phyloP scores from a whole-genome alignment of 2,113 vertebrate species.

The Monopterus albus region DNA sequence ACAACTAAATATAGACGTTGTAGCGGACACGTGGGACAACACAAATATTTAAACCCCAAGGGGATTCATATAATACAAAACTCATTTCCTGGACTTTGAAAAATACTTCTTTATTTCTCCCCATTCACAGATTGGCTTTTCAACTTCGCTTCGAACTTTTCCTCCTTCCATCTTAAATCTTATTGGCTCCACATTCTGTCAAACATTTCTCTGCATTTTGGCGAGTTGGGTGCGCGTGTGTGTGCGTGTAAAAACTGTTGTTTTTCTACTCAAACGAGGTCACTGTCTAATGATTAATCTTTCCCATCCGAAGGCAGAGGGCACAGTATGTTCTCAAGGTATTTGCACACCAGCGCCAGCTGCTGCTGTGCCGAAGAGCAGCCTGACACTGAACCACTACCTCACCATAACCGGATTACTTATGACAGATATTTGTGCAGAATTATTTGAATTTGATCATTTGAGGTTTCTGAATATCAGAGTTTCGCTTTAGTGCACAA shows the following conservation, averaged over 20 bases:
- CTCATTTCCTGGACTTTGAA: too few relatives aligned
- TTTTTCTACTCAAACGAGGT: slow-evolving; percentile 21
- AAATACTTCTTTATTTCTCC: too few relatives aligned
- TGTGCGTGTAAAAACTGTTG: not conserved
- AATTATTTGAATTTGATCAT: too few relatives aligned
- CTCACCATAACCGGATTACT: too few relatives aligned
- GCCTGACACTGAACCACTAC: not conserved
- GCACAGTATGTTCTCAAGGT: not conserved
- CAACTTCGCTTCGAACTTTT: too few relatives aligned
- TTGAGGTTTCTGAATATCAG: not conserved
- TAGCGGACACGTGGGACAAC: slow-evolving; percentile 7
- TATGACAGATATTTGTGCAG: too few relatives aligned
- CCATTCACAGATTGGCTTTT: too few relatives aligned
- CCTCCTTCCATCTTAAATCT: not conserved
- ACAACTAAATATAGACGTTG: slow-evolving; percentile 79
- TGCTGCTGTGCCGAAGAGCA: slow-evolving; percentile 9
- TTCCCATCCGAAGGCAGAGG: not conserved
- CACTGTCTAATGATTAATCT: slow-evolving; percentile 67
- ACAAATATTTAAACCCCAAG: not conserved
- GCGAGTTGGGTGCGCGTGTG: not conserved
- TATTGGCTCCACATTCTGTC: not conserved
- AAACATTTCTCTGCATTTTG: not conserved
- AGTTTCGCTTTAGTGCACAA: not conserved
- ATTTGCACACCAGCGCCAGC: slow-evolving; percentile 11
- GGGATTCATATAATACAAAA: not conserved